Base-by-base conservation (phyloP, 2,797 vertebrate species). In the Aphelocoma californica region DNA sequence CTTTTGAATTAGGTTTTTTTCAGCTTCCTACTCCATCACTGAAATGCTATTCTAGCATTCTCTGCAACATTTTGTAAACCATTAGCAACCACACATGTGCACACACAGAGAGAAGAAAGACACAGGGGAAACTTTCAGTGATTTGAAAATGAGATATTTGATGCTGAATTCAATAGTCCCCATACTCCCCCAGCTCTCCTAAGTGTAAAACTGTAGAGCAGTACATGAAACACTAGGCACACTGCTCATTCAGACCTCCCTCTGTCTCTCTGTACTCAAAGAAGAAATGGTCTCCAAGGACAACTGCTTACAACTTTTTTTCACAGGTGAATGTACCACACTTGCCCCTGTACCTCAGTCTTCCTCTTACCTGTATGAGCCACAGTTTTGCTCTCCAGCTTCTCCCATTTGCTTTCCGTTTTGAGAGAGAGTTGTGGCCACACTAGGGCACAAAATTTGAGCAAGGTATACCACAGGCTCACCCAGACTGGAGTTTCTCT, bases 61-160 rank as follows among this genome's bases (percentile, higher is more conserved):
- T 53, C 61, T 75, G 38, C 47, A 28, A 57, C 26, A 38, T 70
- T 92, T 81, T 81, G 48, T 50, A 67, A 50, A 67, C 3, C 2
- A 34, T 53, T 36, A 67, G 32, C 28, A 81, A 73, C 4, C 7
- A 44, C 9, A 50, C 6, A 5, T 8, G 26, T 1, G 10, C 7
- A 5, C 5, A 25, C 7, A 26, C 1, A 6, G 0, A 56, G 12
- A 29, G 10, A 14, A 34, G 53, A 42, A 53, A 32, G 2, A 25
- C 13, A 45, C 0, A 36, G 16, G 8, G 15, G 28, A 69, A 86
- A 42, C 1, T 50, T 83, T 12, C 48, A 38, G 18, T 53, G 25
- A 60, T 36, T 42, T 51, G 32, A 45, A 85, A 80, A 10, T 18
- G 54, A 75, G 32, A 40, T 38, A 31, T 25, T 44, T 58, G 26